A percentile compares a stretch with the other conserved stretches of the same genome.
These are phyloP conservation scores for Caenorhabditis remanei DNA, from an alignment of 1,140 invertebrate genomes.

Conservation along the genomic window DNA sequence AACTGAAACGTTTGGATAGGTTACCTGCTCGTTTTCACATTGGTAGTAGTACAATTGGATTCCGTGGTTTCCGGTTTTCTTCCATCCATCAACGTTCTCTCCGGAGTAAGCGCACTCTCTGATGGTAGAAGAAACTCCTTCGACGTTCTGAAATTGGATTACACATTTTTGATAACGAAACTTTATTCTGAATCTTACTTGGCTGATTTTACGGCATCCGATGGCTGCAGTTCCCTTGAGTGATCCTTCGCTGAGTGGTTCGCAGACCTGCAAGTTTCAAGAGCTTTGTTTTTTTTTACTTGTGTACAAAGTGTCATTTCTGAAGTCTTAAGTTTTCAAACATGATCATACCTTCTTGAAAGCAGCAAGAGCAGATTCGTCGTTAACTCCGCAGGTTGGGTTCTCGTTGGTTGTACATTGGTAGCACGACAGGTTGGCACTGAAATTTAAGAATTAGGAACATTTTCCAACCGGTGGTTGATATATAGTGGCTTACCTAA, in stretches of 20 bases:
- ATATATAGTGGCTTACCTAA: background rate
- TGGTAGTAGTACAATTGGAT: conserved; percentile 67
- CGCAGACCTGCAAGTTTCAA: conserved; percentile 50
- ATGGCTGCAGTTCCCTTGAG: conserved; percentile 57
- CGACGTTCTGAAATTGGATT: conserved; percentile 55
- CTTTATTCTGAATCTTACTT: background rate
- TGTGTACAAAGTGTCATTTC: background rate
- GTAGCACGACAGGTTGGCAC: conserved; percentile 36
- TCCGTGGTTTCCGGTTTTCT: conserved; percentile 70
- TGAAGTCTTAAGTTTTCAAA: background rate
- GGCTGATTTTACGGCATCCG: conserved; percentile 68
- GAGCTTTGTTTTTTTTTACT: background rate
- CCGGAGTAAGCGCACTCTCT: conserved; percentile 69
- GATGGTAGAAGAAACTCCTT: conserved; percentile 60
- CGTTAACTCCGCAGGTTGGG: conserved; percentile 66
- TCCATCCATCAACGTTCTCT: conserved; percentile 64
- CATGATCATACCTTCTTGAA: conserved; percentile 63
- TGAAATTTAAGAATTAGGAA: background rate
- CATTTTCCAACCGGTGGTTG: background rate
- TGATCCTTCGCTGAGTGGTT: conserved; percentile 43
- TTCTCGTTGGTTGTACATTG: conserved; percentile 51
- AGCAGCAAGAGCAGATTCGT: background rate
- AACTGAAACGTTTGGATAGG: background rate
- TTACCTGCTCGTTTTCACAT: conserved; percentile 64
- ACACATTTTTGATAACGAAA: background rate